Evolutionary conservation across 2,888 invertebrate genomes (phyloP).

Genomic region (Amiota mariae): DNA sequence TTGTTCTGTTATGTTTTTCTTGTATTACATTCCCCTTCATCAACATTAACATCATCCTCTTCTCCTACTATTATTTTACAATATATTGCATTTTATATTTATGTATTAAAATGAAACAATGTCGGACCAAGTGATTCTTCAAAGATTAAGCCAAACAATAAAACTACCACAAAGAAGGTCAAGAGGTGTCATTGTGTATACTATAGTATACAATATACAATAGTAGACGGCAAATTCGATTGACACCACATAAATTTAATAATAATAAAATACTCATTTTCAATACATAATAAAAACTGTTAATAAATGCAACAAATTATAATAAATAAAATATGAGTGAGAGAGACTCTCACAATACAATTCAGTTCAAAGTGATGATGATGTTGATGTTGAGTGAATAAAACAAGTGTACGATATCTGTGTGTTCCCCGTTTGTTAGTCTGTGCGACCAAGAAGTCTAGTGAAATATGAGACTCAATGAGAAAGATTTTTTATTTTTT

Average conservation of each 20-base stretch:
- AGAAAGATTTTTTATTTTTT: background rate
- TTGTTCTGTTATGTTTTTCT: background rate
- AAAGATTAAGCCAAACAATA: constrained; percentile 7
- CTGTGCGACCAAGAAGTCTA: too few species aligned
- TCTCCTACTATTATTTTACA: background rate
- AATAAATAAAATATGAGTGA: background rate
- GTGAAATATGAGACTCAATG: constrained; percentile 1
- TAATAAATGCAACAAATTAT: constrained; percentile 25
- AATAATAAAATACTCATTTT: background rate
- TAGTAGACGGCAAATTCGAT: too few species aligned
- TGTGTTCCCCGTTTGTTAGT: background rate
- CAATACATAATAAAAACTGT: constrained; percentile 8
- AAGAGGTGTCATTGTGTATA: background rate
- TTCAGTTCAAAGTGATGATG: background rate
- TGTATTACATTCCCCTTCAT: background rate
- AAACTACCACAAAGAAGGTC: constrained; percentile 2
- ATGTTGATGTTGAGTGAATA: background rate
- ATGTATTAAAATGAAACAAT: background rate
- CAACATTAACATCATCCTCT: too few species aligned
- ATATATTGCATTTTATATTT: background rate
- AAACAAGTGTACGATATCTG: background rate
- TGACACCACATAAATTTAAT: too few species aligned
- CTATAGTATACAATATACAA: background rate
- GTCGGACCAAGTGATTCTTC: background rate
- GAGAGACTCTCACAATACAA: background rate